Evolutionary conservation across 2,113 vertebrate genomes (phyloP), one percentile per base, ranked within the genome.

Genomic region (Prolemur simus): DNA sequence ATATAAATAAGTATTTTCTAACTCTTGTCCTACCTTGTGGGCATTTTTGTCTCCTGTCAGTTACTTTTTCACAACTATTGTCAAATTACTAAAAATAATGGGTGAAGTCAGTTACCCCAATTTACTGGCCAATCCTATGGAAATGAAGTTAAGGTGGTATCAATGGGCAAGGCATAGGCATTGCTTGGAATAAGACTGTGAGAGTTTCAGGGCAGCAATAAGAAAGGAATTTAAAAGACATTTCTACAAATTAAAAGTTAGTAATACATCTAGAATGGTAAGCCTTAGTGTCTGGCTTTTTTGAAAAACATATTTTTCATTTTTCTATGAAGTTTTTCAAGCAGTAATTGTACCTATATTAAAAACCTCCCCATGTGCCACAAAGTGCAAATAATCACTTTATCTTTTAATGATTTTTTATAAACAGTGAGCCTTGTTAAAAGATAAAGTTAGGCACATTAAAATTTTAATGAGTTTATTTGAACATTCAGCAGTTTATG

Each of bases 311-410:
- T 25, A 85, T 64, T 82, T 54, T 66, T 18, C 25, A 45, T 60
- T 88, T 96, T 91, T 88, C 71, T 37, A 32, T 94, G 13, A 73
- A 85, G 27, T 47, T 87, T 95, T 84, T 54, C 27, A 60, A 88
- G 15, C 6, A 66, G 27, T 66, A 13, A 56, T 63, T 81, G 60
- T 18, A 34, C 23, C 56, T 95, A 34, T 87, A 66, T 80, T 23
- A 37, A 14, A 84, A 87, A 32, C 4, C 27, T 69, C 20, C 23
- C 37, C 37, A 80, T 3, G 37, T 47, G 32, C 6, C 6, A 56
- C 5, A 54, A 82, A 83, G 4, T 32, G n/a, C 54, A 94, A 49
- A 54, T 78, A 96, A 89, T 39, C 29, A 54, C 32, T 78, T 82
- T 23, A 87, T 80, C 14, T 42, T 66, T 85, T 77, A 52, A 58